A percentile compares a stretch with the other conserved stretches of the same genome.
phyloP scores from a whole-genome alignment of 2,797 vertebrate species.

The Hydrophis major region DNA sequence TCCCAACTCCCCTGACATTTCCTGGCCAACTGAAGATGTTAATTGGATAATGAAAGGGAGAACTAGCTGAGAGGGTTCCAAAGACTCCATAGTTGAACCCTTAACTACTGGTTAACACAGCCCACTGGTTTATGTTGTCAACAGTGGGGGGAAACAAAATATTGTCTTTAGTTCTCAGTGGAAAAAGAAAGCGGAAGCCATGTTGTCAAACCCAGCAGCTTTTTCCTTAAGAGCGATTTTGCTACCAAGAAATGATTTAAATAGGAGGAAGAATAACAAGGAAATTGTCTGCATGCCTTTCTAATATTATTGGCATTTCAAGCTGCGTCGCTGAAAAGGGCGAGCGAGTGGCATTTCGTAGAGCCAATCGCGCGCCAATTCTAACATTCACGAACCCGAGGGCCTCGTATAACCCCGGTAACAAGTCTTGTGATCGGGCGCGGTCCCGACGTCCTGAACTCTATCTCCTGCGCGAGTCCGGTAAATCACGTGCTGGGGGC shows the following conservation, averaged over 20 bases:
- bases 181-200: not conserved
- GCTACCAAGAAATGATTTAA: not conserved
- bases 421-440: constrained; percentile 39
- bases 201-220: not conserved
- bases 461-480: not conserved
- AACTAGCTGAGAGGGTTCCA: not conserved
- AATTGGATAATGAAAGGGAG: not conserved
- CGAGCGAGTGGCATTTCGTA: not conserved
- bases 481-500: constrained; percentile 11
- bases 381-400: not conserved
- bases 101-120: not conserved
- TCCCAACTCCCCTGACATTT: not conserved
- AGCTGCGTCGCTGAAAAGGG: not conserved
- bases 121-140: too few relatives aligned
- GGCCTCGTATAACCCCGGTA: not conserved
- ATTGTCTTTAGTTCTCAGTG: too few relatives aligned
- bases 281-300: not conserved
- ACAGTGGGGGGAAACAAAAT: not conserved
- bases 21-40: not conserved
- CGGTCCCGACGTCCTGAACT: not conserved
- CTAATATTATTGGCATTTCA: not conserved
- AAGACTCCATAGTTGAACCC: not conserved
- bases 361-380: constrained; percentile 20
- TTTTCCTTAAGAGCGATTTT: not conserved
- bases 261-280: too few relatives aligned